Evolutionary conservation across 35 echinoderm and acorn worm genomes (phyloP).

Genomic region (Nesometra sesokonis): DNA sequence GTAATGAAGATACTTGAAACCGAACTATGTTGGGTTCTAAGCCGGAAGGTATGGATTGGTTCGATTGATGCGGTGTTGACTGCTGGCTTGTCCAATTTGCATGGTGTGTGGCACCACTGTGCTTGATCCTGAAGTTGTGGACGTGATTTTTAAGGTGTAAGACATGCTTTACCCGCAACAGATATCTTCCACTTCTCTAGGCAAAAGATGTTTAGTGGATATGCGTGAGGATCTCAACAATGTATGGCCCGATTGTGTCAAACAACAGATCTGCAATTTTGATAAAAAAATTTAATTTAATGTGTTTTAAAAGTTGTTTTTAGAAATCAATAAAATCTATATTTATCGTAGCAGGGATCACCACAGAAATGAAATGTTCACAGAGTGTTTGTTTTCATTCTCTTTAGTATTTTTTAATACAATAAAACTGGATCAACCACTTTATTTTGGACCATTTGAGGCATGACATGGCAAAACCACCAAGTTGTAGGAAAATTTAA

Average conservation of each 20-base stretch:
- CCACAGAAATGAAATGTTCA: not conserved
- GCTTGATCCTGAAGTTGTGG: not conserved
- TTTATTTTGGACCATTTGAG: too few species aligned
- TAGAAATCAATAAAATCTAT: not conserved
- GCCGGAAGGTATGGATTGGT: not conserved
- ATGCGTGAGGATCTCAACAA: not conserved
- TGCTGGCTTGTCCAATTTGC: not conserved
- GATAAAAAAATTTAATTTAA: not conserved
- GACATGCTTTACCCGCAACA: not conserved
- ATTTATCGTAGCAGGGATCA: not conserved
- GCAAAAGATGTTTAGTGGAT: not conserved
- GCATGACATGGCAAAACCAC: too few species aligned
- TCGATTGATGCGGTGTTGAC: not conserved
- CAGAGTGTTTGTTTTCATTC: not conserved
- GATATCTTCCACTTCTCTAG: not conserved
- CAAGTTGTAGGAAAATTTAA: too few species aligned
- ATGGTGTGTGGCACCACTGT: not conserved
- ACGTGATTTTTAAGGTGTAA: not conserved
- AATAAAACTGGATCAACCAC: too few species aligned
- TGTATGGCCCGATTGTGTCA: not conserved
- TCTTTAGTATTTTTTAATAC: too few species aligned
- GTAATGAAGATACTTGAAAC: not conserved
- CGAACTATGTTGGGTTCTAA: not conserved
- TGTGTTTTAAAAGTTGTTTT: not conserved
- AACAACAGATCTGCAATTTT: not conserved